Base-by-base conservation (phyloP, 2,888 invertebrate genomes). In the Gastrophysa polygoni region DNA sequence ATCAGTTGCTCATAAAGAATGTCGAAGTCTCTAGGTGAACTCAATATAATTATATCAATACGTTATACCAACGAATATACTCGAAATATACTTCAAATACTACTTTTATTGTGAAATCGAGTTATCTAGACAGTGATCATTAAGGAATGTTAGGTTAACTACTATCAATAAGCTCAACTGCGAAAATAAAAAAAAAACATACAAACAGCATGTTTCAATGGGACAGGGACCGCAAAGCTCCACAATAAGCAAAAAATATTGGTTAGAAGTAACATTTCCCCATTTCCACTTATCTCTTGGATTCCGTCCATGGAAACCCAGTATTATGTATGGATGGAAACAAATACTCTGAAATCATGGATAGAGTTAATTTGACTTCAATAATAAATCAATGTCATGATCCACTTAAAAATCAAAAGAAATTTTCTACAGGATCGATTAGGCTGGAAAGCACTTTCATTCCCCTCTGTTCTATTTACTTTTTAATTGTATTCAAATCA, bases 311-410 rank as follows among this genome's bases (percentile, higher is more conserved):
- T 10, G 38, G 6, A 14, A 38, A 14, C 14, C 38, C 1, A n/a
- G 14, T 14, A 14, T 38, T 38, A 14, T 38, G n/a, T 38, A 11
- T 44, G 20, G 55, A 63, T 55, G 44, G 21, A 61, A 58, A 58
- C 17, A 54, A 58, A 58, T 49, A 59, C 21, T 43, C 28, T 60
- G 61, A 58, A 61, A 64, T 61, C 60, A 61, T 61, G 61, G 61
- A 59, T 54, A 47, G 20, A 64, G 61, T 64, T 68, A 66, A 72
- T 68, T 68, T 64, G 63, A 59, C 61, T 61, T 67, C 64, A 72
- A 73, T 73, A 73, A 80, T 80, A 75, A 75, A 78, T 80, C 79
- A 78, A 73, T 71, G 77, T 77, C 78, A 72, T 71, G 70, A 73
- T 72, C 68, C 79, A 79, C 75, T 76, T 75, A 75, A 76, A 75